These are phyloP conservation scores for Xyrichtys novacula DNA, from an alignment of 2,797 vertebrate species.

Conservation along the genomic window DNA sequence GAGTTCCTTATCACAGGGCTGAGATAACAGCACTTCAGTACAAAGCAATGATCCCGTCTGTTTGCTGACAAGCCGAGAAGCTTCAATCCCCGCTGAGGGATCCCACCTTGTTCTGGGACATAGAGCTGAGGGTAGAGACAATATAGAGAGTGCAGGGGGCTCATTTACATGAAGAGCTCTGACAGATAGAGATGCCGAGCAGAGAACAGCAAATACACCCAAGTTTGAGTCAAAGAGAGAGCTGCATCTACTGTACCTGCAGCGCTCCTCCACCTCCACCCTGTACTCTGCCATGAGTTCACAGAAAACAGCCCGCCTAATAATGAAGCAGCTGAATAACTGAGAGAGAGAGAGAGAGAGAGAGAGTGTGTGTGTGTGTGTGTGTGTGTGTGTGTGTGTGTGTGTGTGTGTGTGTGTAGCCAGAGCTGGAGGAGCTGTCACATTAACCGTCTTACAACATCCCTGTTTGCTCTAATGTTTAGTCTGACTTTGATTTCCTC, in stretches of 20 bases:
- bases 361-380: too few species aligned
- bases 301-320: constrained; percentile 3
- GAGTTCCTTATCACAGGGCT: constrained; percentile 73
- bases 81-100: constrained; percentile 57
- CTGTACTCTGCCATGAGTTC: background rate
- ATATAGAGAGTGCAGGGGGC: constrained; percentile 37
- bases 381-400: too few species aligned
- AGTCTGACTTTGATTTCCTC: constrained; percentile 2
- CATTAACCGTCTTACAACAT: constrained; percentile 1
- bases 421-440: constrained; percentile 10
- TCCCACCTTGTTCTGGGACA: constrained; percentile 68
- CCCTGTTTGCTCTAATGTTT: background rate
- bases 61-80: constrained; percentile 71
- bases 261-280: background rate
- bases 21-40: constrained; percentile 69
- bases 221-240: constrained; percentile 32
- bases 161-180: constrained; percentile 54
- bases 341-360: too few species aligned
- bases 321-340: background rate
- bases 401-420: constrained; percentile 1
- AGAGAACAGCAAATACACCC: constrained; percentile 20
- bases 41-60: constrained; percentile 70
- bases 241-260: constrained; percentile 20
- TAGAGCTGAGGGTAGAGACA: constrained; percentile 45
- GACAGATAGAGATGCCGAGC: constrained; percentile 40